A percentile compares a stretch with the other conserved stretches of the same genome.
These are phyloP conservation scores for Urocynchramus pylzowi DNA, from an alignment of 2,113 vertebrate species.

Conservation along the genomic window DNA sequence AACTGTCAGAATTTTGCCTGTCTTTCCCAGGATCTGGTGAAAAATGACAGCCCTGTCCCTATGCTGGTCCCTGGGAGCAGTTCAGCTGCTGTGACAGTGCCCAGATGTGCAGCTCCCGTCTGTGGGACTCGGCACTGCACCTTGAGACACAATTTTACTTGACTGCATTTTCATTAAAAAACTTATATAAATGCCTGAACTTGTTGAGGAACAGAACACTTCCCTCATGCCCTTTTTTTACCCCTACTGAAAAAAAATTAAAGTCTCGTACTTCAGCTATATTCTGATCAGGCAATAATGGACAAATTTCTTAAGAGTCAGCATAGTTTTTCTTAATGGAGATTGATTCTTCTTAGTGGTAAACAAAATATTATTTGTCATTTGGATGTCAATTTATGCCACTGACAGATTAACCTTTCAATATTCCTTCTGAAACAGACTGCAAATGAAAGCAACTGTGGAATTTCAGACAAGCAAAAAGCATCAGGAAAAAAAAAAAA, in stretches of 20 bases:
- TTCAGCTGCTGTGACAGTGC: background rate
- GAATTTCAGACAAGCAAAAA: background rate
- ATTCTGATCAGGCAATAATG: background rate
- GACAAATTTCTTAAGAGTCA: background rate
- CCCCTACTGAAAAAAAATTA: accelerated
- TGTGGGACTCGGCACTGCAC: background rate
- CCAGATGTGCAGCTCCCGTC: background rate
- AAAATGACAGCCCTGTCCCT: background rate
- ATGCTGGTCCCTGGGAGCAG: background rate
- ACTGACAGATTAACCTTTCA: background rate
- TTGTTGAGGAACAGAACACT: background rate
- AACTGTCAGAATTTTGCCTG: background rate
- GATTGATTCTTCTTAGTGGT: background rate
- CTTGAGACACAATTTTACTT: background rate
- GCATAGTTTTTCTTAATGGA: background rate
- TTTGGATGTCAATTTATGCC: background rate
- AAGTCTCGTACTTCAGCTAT: background rate
- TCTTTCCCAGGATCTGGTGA: background rate
- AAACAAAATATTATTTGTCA: constrained; percentile 35
- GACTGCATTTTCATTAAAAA: background rate
- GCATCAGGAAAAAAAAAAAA: background rate
- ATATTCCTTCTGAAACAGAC: background rate
- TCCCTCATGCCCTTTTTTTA: background rate
- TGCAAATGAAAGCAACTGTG: background rate
- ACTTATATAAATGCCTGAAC: background rate